Evolutionary conservation across 1,140 invertebrate species (phyloP), one percentile per base, ranked within the genome.

Genomic region (Drosophila ananassae): DNA sequence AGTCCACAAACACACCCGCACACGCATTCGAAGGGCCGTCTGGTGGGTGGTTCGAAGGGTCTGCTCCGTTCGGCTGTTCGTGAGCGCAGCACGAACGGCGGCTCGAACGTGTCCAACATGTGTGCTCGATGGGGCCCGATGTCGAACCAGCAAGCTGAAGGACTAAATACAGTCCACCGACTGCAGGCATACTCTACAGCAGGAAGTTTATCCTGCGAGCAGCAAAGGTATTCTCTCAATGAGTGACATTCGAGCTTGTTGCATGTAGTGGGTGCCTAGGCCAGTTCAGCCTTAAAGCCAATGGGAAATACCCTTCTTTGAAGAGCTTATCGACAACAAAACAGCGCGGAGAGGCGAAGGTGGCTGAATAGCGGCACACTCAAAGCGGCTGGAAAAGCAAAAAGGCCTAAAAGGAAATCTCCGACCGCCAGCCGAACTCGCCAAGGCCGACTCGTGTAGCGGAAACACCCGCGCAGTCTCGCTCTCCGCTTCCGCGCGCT

Each of bases 351-450:
- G 68, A 72, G 64, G 48, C 57, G 79, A 81, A 62, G 48, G 37
- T 68, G 60, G 69, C 63, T 60, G 82, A 87, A 81, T 74, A 69
- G 75, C 78, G 83, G 71, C 82, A 89, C 81, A 79, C 73, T 66
- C 54, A 48, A 61, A 58, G 63, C 74, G 81, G 81, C 81, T 85
- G 77, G 59, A 66, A 44, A 24, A 17, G 73, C 83, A 78, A 75
- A 54, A 83, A 72, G 83, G 83, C 83, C 83, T 87, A 87, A 79
- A 89, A 79, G 75, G 72, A 89, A 81, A 74, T 69, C 63, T 54
- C 68, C 73, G 68, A 73, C 62, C 39, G 12, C 17, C 51, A 25
- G 54, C 54, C 62, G 73, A 77, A 47, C 34, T 10, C 34, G 3
- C 34, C 10, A 37, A 12, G 30, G 50, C 48, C 51, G 63, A 79